phyloP scores from a whole-genome alignment of 2,113 vertebrate species.

The Cyanoramphus novaezelandiae region DNA sequence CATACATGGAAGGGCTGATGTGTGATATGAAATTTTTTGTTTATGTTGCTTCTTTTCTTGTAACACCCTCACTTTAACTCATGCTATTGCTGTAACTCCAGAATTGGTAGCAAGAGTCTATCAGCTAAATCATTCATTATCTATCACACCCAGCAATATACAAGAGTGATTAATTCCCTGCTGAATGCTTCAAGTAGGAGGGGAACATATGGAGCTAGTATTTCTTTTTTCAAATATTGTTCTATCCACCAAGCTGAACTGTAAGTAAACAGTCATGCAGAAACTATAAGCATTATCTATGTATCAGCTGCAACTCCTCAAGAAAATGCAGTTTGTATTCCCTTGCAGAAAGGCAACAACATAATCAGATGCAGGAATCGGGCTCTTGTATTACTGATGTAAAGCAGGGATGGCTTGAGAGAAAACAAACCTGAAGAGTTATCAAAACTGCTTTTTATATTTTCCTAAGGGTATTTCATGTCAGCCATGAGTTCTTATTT shows the following conservation, averaged over 20 bases:
- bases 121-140: neutral
- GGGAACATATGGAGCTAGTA: neutral
- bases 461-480: slow-evolving; percentile 18
- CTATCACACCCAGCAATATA: neutral
- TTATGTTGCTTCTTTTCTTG: neutral
- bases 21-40: neutral
- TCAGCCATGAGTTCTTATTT: neutral
- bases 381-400: neutral
- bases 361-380: neutral
- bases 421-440: slow-evolving; percentile 1
- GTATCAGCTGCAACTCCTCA: neutral
- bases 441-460: neutral
- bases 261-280: neutral
- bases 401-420: neutral
- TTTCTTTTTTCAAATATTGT: slow-evolving; percentile 27
- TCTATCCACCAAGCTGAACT: neutral
- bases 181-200: neutral
- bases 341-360: neutral
- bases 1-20: accelerated
- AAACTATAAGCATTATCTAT: neutral
- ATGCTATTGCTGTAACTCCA: neutral
- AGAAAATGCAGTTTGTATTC: neutral
- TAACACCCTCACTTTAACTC: neutral
- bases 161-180: neutral
- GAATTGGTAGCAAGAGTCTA: neutral